Evolutionary conservation across 2,888 invertebrate species (phyloP), one percentile per base, ranked within the genome.

Genomic region (Disparrhopalites patrizii): DNA sequence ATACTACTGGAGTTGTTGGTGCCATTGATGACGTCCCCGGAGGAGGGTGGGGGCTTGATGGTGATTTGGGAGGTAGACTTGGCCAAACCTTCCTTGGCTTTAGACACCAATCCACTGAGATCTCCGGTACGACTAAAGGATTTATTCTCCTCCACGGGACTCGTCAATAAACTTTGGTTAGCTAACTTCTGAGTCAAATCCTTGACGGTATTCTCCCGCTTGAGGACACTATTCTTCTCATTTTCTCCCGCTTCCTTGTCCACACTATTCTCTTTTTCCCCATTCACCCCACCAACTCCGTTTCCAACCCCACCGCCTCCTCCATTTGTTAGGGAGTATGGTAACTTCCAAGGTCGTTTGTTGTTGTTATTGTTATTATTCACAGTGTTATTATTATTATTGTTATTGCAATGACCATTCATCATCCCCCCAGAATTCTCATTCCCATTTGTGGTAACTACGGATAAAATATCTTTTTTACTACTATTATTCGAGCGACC

Each of bases 51-150:
- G 15, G 72, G 73, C 55, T 75, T 75, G 65, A 86, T 85, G 81
- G 88, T 91, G 78, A 84, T 88, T 81, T 90, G 90, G 69, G 89
- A 90, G 79, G 91, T 90, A 66, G 90, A 90, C 80, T 90, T 91
- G 20, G 90, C 90, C 76, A 94, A 82, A n/a, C 69, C 69, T 80
- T 93, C 91, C 83, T 93, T 95, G 77, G 94, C 94, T 82, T 93
- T 93, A 61, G 89, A 91, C 73, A 95, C 92, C 74, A 95, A 84
- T 54, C 94, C 94, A 57, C 71, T 69, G 61, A 75, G 68, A 57
- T 75, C 75, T 52, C 75, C 75, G 40, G 70, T 75, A 23, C 71
- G 54, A 27, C 68, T 62, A 47, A 75, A 67, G 3, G 68, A 70
- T 57, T 73, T 73, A 58, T 72, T 71, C 54, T 73, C 76, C 56